Conservation (phyloP, 2,113 vertebrate genomes). For the Dunckerocampus dactyliophorus region DNA sequence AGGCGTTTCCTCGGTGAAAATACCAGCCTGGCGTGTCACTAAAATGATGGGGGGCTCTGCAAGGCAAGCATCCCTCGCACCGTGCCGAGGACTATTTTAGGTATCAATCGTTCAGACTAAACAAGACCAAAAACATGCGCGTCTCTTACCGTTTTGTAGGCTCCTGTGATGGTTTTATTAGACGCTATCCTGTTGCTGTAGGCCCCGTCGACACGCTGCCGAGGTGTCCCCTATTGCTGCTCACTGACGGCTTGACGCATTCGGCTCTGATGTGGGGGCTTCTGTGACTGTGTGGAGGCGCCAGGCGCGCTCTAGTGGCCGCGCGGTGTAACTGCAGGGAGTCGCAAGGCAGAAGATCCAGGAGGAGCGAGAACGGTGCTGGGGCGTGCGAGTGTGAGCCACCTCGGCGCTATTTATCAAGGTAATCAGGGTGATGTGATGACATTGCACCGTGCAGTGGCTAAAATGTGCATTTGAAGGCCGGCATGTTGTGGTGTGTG, state of each 20-base stretch:
- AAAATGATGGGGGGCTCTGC: slow-evolving; percentile 39
- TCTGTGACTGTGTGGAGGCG: slow-evolving; percentile 42
- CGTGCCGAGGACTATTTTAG: slow-evolving; percentile 56
- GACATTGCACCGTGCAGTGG: neutral
- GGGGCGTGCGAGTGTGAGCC: slow-evolving; percentile 37
- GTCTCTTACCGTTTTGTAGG: slow-evolving; percentile 49
- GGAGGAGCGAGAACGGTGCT: slow-evolving; percentile 59
- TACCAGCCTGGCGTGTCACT: slow-evolving; percentile 35
- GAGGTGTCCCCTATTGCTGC: slow-evolving; percentile 56
- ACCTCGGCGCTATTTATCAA: slow-evolving; percentile 30
- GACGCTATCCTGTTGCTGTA: slow-evolving; percentile 44
- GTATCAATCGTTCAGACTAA: slow-evolving; percentile 33
- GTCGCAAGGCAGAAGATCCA: slow-evolving; percentile 22
- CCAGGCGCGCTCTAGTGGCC: slow-evolving; percentile 51
- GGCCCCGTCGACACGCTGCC: slow-evolving; percentile 47
- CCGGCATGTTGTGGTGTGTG: slow-evolving; percentile 15
- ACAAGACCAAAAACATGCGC: slow-evolving; percentile 7
- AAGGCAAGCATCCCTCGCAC: slow-evolving; percentile 45
- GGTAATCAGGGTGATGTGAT: slow-evolving; percentile 36
- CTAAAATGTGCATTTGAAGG: slow-evolving; percentile 12
- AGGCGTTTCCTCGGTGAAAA: slow-evolving; percentile 60
- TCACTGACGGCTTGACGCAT: slow-evolving; percentile 67
- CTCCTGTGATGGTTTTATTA: slow-evolving; percentile 6
- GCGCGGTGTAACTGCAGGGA: slow-evolving; percentile 32
- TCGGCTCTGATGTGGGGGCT: slow-evolving; percentile 57